phyloP scores from a whole-genome alignment of 2,888 invertebrate species.

The Dusona sp. region DNA sequence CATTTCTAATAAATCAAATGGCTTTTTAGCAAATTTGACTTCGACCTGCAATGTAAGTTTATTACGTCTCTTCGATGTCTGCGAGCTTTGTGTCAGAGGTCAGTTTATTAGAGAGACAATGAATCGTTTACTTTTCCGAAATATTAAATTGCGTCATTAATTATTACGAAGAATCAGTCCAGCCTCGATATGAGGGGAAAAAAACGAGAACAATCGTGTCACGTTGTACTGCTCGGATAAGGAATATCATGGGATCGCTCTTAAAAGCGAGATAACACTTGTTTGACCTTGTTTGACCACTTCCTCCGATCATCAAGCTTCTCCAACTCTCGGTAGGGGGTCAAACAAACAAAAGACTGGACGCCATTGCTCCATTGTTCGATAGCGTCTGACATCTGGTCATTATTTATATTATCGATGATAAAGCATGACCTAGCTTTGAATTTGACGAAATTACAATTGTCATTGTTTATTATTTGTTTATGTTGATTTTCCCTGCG shows the following conservation, averaged over 20 bases:
- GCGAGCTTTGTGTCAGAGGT: background rate
- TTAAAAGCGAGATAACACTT: constrained; percentile 57
- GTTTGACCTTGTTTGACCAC: constrained; percentile 53
- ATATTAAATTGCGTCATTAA: background rate
- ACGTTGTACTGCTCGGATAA: constrained; percentile 23
- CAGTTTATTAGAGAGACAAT: background rate
- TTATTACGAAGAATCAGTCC: background rate
- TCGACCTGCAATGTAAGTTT: background rate
- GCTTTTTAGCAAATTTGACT: no score
- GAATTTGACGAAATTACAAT: background rate
- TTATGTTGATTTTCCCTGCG: background rate
- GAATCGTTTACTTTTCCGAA: background rate
- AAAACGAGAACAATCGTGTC: constrained; percentile 24
- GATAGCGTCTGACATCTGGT: constrained; percentile 60
- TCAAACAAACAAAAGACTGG: constrained; percentile 56
- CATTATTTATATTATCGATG: constrained; percentile 51
- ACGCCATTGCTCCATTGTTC: constrained; percentile 48
- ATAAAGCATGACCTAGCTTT: constrained; percentile 23
- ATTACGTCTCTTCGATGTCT: background rate
- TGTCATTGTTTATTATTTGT: constrained; percentile 6
- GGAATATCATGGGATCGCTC: constrained; percentile 1
- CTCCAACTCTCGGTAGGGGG: constrained; percentile 52
- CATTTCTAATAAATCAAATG: background rate
- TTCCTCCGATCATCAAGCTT: constrained; percentile 48
- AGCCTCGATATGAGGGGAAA: background rate